Evolutionary conservation across 2,888 invertebrate species (phyloP), one percentile per base, ranked within the genome.

Genomic region (Cephus nigrinus): DNA sequence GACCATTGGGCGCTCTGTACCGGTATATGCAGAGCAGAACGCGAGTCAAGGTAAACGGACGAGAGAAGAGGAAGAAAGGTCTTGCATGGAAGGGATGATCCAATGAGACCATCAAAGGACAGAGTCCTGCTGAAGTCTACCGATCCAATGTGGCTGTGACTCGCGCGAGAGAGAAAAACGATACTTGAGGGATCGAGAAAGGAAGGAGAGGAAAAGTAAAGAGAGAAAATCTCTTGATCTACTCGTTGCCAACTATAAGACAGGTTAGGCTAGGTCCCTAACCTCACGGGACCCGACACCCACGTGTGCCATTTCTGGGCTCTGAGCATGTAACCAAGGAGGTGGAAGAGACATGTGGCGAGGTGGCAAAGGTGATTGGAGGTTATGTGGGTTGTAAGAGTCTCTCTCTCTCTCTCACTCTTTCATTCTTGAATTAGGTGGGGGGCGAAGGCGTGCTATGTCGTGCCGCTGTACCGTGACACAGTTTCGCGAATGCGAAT

Each of bases 1-100:
- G 96, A 0, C 96, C 96, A 0, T 90, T 96, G 36, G 92, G 92
- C 1, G 89, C 93, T n/a, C 91, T 97, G 23, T 93, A 92, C 81
- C 93, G 93, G 31, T 95, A 94, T 85, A 94, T 94, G 86, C 94
- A 95, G 81, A 92, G 92, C 74, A 92, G 93, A 81, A 91, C 93
- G 1, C 92, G 94, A 87, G 92, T 95, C 33, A 95, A 95, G 94
- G 95, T 95, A 92, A 90, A 90, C 15, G 40, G 1, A 35, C 3
- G 40, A 40, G 40, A 40, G 15, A 15, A 40, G 40, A 15, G 15
- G 5, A 40, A 15, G 15, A 15, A 15, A 15, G 40, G 40, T 40
- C 40, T 5, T 15, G 15, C 40, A 4, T 5, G 15, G 15, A 40
- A 40, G 15, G 15, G 40, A 40, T 40, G 15, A 15, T 40, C 15